Base-by-base conservation (phyloP, 2,888 invertebrate species). In the Athalia cordata region DNA sequence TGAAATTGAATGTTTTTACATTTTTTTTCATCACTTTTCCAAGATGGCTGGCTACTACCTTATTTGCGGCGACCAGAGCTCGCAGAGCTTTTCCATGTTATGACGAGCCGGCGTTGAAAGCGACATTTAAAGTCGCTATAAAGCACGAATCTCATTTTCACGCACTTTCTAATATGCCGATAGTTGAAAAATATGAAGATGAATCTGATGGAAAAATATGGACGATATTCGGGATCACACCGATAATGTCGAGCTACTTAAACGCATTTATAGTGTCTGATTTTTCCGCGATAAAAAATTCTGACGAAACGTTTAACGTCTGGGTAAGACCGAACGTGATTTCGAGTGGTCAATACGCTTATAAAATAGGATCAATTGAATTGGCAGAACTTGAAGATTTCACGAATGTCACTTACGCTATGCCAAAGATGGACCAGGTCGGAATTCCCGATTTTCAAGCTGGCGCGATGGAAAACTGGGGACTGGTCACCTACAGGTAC, bases 391-490 rank as follows among this genome's bases (percentile, higher is more conserved):
- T 95, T 79, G 96, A 96, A 85, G 92, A 94, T 3, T 97, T 94
- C 86, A 97, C 96, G 85, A 93, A 94, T 85, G 94, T 96, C 57
- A 92, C 93, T 61, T 97, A 95, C 86, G 96, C 96, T 0, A 86
- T 97, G 81, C 95, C 95, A 0, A 95, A 95, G 86, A 86, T 94
- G 87, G 96, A 96, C 90, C 92, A 96, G 88, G 93, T 94, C 77
- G 95, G 95, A 0, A 92, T 97, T 74, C 96, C 96, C 0, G 94
- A 95, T 84, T 97, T 96, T 89, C 92, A 93, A 0, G 94, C 94
- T 76, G 94, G 93, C 29, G 95, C 96, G 78, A 96, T 96, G 94
- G 95, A 95, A 88, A 95, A 95, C 87, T 95, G 95, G 95, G 95
- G 95, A 0, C 87, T 94, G 29, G 92, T 94, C 64, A 93, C 93